Evolutionary conservation across 2,797 vertebrate species (phyloP).

Genomic region (Avahi laniger): DNA sequence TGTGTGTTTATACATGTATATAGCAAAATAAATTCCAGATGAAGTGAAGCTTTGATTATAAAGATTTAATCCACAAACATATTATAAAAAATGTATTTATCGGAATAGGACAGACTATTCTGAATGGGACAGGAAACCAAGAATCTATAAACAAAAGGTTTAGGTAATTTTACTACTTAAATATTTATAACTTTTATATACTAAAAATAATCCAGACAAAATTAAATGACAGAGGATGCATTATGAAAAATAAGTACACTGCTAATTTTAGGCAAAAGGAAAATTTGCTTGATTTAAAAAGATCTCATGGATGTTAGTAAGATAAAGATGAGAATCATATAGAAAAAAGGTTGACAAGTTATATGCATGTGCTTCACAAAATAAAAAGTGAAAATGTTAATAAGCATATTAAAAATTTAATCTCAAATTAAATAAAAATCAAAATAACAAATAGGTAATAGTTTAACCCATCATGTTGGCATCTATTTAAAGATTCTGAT

Average conservation of each 20-base stretch:
- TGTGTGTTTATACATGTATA: background rate
- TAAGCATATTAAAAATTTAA: background rate
- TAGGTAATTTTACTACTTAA: background rate
- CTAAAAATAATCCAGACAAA: background rate
- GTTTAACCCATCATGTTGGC: background rate
- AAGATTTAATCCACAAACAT: constrained; percentile 13
- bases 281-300: constrained; percentile 10
- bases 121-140: background rate
- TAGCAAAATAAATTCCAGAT: background rate
- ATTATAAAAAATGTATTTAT: background rate
- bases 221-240: background rate
- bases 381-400: background rate
- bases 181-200: background rate
- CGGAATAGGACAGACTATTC: background rate
- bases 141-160: background rate
- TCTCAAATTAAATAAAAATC: background rate
- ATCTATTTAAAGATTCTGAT: constrained; percentile 5
- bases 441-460: background rate
- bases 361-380: background rate
- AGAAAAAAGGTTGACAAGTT: background rate
- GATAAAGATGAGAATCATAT: background rate
- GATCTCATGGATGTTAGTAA: background rate
- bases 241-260: background rate
- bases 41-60: background rate
- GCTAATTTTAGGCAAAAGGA: background rate